Evolutionary conservation across 2,888 invertebrate genomes (phyloP).

Genomic region (Drosophila fungiperda): DNA sequence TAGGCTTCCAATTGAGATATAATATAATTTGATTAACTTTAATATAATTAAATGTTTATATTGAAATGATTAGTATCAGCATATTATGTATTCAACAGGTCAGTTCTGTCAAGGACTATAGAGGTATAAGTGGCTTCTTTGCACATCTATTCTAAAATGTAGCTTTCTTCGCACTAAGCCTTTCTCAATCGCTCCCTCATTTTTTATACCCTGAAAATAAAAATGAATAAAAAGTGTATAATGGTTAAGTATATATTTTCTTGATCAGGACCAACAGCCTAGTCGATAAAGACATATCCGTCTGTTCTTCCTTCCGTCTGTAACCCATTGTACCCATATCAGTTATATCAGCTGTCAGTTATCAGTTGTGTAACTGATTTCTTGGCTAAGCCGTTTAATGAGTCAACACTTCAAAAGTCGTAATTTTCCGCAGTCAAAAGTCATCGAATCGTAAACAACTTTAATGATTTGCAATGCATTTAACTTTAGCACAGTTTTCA

Average conservation of each 20-base stretch:
- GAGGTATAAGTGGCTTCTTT: background rate
- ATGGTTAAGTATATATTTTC: too few relatives aligned
- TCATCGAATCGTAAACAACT: constrained; percentile 18
- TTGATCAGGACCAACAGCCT: too few relatives aligned
- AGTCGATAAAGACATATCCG: too few relatives aligned
- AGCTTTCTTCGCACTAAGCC: background rate
- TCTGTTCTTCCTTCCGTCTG: too few relatives aligned
- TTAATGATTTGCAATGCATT: constrained; percentile 23
- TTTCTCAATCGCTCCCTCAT: too few relatives aligned
- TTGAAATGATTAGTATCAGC: background rate
- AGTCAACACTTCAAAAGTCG: constrained; percentile 27
- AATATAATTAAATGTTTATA: background rate
- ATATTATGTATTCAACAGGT: background rate
- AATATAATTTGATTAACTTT: background rate
- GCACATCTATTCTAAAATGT: too few relatives aligned
- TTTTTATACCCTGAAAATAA: too few relatives aligned
- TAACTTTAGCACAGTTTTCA: background rate
- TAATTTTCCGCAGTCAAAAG: constrained; percentile 4
- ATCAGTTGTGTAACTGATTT: background rate
- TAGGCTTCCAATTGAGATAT: background rate
- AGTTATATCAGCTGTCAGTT: constrained; percentile 26
- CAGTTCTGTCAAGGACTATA: background rate
- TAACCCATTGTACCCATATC: constrained; percentile 6
- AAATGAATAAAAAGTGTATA: too few relatives aligned
- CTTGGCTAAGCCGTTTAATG: constrained; percentile 1